Evolutionary conservation across 2,888 invertebrate genomes (phyloP), one percentile per base, ranked within the genome.

Genomic region (Stegophylla sp.): DNA sequence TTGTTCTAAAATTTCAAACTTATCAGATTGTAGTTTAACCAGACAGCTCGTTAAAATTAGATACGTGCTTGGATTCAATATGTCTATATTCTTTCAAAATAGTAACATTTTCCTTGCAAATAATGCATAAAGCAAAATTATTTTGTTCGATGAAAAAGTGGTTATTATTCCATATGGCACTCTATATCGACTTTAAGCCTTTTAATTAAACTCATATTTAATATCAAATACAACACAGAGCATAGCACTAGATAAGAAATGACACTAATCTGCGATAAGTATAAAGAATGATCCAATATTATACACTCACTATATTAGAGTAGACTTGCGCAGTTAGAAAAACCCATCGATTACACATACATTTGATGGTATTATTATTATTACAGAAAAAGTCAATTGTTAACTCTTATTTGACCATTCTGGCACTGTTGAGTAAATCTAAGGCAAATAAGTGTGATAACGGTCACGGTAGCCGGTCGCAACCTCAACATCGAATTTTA

Each of bases 281-380:
- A 63, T 63, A 63, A 63, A 28, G 34, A 63, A 28, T 17, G 34
- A 63, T 63, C 34, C 63, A n/a, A 63, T 63, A 63, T 63, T 34
- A 63, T 34, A 63, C 10, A 34, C n/a, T 34, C n/a, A n/a, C 17
- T 63, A 61, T 15, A 61, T 28, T 61, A 61, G 26, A 61, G 59
- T 61, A 15, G 26, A 61, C 59, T 61, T 15, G 59, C 59, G 28
- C 28, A 61, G 59, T 61, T 61, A 61, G 59, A 61, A 61, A 61
- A 61, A 61, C 28, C 59, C 51, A n/a, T 51, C 51, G n/a, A 51
- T 51, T 51, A 51, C 51, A 51, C 51, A 51, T n/a, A 51, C 51
- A n/a, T 51, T 51, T 7, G 34, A 34, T 56, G 9, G 56, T 23
- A 2, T 56, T 56, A 56, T 56, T 56, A 56, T 56, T 12, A 12